Evolutionary conservation across 1,140 invertebrate genomes (phyloP).

Genomic region (Brachionus rotundiformis): DNA sequence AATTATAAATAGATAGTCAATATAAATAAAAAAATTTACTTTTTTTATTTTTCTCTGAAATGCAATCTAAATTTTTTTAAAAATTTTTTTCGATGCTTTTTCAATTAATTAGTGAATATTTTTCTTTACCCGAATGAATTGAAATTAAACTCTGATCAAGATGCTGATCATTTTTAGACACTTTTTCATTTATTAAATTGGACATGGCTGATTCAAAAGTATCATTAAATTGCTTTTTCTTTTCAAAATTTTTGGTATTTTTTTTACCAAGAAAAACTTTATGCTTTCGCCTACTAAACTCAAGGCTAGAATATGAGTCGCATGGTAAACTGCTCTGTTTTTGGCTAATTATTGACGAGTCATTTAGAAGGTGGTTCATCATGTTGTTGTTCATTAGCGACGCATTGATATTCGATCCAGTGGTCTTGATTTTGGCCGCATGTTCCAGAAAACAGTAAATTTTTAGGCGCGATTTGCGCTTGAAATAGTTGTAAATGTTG

Average conservation of each 20-base stretch:
- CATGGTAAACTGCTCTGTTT: not conserved
- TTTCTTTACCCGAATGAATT: not conserved
- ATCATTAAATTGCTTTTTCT: not conserved
- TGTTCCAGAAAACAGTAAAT: slow-evolving; percentile 26
- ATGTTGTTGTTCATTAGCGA: not conserved
- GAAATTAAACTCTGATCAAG: not conserved
- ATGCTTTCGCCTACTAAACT: not conserved
- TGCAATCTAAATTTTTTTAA: slow-evolving; percentile 1
- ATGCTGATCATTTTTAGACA: not conserved
- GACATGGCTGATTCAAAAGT: not conserved
- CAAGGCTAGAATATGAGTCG: not conserved
- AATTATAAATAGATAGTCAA: not conserved
- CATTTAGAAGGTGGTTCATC: not conserved
- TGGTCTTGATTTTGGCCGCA: slow-evolving; percentile 14
- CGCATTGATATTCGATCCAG: not conserved
- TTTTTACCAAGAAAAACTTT: slow-evolving; percentile 3
- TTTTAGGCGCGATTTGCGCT: not conserved
- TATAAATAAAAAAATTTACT: not conserved
- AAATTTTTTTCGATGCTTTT: not conserved
- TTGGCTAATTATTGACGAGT: slow-evolving; percentile 4
- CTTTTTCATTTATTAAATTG: not conserved
- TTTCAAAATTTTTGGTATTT: not conserved
- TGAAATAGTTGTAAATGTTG: slow-evolving; percentile 21
- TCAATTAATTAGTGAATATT: not conserved
- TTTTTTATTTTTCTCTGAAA: not conserved